phyloP scores from a whole-genome alignment of 1,140 invertebrate genomes.

The Euwallacea similis region DNA sequence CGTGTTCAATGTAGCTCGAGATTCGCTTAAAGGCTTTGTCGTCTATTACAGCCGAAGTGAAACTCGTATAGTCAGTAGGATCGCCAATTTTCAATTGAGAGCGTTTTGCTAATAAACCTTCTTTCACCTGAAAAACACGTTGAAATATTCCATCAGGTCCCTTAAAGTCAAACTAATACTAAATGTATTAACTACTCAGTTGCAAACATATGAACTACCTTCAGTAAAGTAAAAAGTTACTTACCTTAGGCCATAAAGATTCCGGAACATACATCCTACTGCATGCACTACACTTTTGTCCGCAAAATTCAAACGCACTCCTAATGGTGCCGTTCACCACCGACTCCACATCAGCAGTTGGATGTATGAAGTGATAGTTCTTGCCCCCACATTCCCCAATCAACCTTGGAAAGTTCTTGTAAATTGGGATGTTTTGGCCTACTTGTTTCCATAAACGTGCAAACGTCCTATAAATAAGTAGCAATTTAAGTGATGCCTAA shows the following conservation, averaged over 20 bases:
- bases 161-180: background rate
- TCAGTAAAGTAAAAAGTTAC: background rate
- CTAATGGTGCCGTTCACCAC: slow-evolving; percentile 85
- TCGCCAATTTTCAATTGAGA: slow-evolving; percentile 83
- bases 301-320: slow-evolving; percentile 93
- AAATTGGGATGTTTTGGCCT: slow-evolving; percentile 83
- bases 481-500: background rate
- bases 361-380: slow-evolving; percentile 98
- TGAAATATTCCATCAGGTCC: no score
- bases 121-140: slow-evolving; percentile 63
- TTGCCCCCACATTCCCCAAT: slow-evolving; percentile 98
- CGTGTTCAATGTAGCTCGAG: slow-evolving; percentile 87
- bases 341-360: slow-evolving; percentile 80
- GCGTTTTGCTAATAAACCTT: slow-evolving; percentile 67
- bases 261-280: slow-evolving; percentile 94
- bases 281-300: slow-evolving; percentile 99
- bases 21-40: slow-evolving; percentile 90
- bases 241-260: slow-evolving; percentile 82
- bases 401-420: slow-evolving; percentile 89
- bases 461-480: slow-evolving; percentile 72
- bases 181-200: background rate
- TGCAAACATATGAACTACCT: background rate
- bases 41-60: slow-evolving; percentile 96
- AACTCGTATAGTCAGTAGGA: slow-evolving; percentile 78
- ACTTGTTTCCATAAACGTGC: slow-evolving; percentile 91